Conservation (phyloP, 2,888 invertebrate genomes). For the Atherix ibis region DNA sequence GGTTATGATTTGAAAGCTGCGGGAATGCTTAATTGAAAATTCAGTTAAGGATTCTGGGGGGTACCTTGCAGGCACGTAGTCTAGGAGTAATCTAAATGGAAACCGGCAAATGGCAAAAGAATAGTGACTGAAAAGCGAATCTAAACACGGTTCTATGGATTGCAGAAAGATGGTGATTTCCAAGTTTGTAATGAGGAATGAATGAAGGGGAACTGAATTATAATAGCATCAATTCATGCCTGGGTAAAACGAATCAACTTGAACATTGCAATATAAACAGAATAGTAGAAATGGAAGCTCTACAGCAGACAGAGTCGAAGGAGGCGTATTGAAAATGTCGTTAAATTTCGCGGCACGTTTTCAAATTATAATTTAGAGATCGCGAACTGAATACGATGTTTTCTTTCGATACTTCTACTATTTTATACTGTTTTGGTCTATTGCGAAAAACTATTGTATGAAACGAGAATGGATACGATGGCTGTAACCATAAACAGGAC, state of each 20-base stretch:
- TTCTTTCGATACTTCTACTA: too few species aligned
- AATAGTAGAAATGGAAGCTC: background rate
- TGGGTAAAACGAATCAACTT: too few species aligned
- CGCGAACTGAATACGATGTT: slow-evolving; percentile 6
- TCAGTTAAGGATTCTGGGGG: slow-evolving; percentile 3
- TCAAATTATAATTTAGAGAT: slow-evolving; percentile 10
- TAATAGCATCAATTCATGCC: too few species aligned
- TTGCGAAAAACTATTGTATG: too few species aligned
- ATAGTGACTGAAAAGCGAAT: background rate
- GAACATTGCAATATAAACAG: background rate
- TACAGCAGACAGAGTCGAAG: background rate
- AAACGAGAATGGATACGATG: too few species aligned
- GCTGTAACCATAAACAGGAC: too few species aligned
- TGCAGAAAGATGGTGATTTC: too few species aligned
- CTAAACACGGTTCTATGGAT: too few species aligned
- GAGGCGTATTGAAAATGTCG: slow-evolving; percentile 1
- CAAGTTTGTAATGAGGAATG: too few species aligned
- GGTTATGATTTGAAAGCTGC: too few species aligned
- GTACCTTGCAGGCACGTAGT: slow-evolving; percentile 7
- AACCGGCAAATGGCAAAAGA: background rate
- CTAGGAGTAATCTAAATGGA: slow-evolving; percentile 5
- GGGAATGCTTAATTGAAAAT: slow-evolving; percentile 10
- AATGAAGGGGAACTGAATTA: too few species aligned
- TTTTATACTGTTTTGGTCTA: too few species aligned
- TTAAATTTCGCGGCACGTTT: slow-evolving; percentile 10